Conservation (phyloP, 2,797 vertebrate genomes). For the Pelochelys cantorii region DNA sequence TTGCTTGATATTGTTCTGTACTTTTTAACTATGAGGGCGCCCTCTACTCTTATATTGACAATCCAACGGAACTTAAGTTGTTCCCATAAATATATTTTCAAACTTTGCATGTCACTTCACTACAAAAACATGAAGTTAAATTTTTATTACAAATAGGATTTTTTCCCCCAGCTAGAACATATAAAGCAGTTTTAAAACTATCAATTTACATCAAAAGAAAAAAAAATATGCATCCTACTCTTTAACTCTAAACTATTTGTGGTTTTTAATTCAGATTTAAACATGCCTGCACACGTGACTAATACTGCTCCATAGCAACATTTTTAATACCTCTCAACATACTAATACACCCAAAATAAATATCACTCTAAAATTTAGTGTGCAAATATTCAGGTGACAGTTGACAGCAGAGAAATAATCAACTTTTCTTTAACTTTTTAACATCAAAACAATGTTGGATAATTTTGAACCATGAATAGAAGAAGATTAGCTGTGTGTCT, state of each 20-base stretch:
- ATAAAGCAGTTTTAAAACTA: background rate
- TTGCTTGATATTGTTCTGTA: background rate
- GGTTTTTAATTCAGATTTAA: background rate
- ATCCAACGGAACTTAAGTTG: background rate
- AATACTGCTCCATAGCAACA: background rate
- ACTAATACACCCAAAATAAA: background rate
- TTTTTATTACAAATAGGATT: background rate
- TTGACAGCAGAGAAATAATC: background rate
- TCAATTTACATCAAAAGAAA: background rate
- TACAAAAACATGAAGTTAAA: background rate
- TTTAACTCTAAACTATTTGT: background rate
- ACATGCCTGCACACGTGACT: background rate
- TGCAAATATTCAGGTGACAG: background rate
- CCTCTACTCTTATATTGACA: background rate
- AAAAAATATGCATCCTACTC: background rate
- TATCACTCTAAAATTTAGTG: constrained; percentile 7
- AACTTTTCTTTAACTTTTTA: constrained; percentile 1
- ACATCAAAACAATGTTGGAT: background rate
- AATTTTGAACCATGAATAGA: background rate
- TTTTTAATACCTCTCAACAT: background rate
- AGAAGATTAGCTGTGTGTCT: background rate
- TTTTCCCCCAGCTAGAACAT: background rate
- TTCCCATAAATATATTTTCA: background rate
- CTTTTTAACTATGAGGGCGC: background rate
- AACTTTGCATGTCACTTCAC: background rate